These are phyloP conservation scores for Bufotes viridis DNA, from an alignment of 2,797 vertebrate species.

Conservation along the genomic window DNA sequence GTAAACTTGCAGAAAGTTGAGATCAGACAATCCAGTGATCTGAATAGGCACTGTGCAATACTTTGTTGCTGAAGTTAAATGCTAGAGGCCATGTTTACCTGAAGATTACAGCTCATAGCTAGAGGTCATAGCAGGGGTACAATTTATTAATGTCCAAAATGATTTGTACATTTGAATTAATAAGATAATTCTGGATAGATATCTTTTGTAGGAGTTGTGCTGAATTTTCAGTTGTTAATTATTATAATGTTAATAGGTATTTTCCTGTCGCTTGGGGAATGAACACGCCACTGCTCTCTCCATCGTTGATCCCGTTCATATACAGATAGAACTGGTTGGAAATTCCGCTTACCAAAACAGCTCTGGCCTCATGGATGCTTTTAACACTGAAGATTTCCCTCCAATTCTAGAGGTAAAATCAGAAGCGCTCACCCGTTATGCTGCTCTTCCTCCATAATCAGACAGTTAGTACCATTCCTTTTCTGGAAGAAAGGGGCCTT, in stretches of 20 bases:
- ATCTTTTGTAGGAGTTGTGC: not conserved
- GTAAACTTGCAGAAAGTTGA: not conserved
- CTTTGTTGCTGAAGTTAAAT: no score
- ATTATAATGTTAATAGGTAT: conserved; percentile 79
- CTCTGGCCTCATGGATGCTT: conserved; percentile 93
- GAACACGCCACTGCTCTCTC: conserved; percentile 95
- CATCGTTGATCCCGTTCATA: conserved; percentile 94
- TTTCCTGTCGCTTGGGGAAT: conserved; percentile 92
- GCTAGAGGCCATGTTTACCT: no score
- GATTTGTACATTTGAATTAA: no score
- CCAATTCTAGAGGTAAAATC: conserved; percentile 89
- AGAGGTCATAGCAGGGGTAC: no score
- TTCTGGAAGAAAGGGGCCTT: not conserved
- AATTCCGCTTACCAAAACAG: conserved; percentile 91
- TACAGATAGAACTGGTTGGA: conserved; percentile 93
- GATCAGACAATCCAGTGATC: not conserved
- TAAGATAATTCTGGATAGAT: no score
- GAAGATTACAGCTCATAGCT: no score
- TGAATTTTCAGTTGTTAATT: not conserved
- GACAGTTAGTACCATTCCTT: not conserved
- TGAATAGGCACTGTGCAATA: no score
- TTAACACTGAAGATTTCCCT: conserved; percentile 94
- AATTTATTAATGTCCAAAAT: no score
- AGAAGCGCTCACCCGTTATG: not conserved
- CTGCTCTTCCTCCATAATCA: not conserved